phyloP scores from a whole-genome alignment of 2,888 invertebrate species.

The Drosophila tripunctata region DNA sequence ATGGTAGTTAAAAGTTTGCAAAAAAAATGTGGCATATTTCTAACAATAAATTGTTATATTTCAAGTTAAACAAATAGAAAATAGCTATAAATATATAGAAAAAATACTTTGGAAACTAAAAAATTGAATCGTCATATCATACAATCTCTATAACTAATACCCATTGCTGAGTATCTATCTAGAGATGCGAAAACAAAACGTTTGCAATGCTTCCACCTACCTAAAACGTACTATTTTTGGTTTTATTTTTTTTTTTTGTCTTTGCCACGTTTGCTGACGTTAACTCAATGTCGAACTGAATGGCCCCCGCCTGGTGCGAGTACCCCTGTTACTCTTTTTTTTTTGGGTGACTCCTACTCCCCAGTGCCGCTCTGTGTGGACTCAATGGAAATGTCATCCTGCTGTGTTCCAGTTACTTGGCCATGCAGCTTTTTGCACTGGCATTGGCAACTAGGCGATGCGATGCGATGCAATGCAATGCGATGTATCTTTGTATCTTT shows the following conservation, averaged over 20 bases:
- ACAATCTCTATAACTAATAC: background rate
- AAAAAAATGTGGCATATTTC: too few relatives aligned
- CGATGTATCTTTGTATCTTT: slow-evolving; percentile 57
- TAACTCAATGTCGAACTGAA: slow-evolving; percentile 62
- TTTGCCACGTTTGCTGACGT: slow-evolving; percentile 40
- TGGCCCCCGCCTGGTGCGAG: slow-evolving; percentile 1
- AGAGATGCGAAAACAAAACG: background rate
- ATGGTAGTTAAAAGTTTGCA: too few relatives aligned
- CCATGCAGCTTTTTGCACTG: slow-evolving; percentile 52
- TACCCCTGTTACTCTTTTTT: background rate
- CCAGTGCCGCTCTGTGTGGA: slow-evolving; percentile 15
- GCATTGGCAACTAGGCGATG: slow-evolving; percentile 42
- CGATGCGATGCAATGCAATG: slow-evolving; percentile 19
- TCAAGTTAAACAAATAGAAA: too few relatives aligned
- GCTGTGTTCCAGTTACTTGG: slow-evolving; percentile 81
- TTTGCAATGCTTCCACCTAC: background rate
- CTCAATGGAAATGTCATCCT: slow-evolving; percentile 81
- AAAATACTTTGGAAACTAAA: too few relatives aligned
- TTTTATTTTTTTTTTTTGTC: slow-evolving; percentile 11
- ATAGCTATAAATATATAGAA: too few relatives aligned
- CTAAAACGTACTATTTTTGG: background rate
- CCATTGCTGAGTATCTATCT: slow-evolving; percentile 5
- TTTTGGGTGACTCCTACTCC: slow-evolving; percentile 10
- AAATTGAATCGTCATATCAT: too few relatives aligned
- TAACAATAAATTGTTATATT: too few relatives aligned